Evolutionary conservation across 1,140 invertebrate genomes (phyloP), one percentile per base, ranked within the genome.

Genomic region (Drosophila albomicans): DNA sequence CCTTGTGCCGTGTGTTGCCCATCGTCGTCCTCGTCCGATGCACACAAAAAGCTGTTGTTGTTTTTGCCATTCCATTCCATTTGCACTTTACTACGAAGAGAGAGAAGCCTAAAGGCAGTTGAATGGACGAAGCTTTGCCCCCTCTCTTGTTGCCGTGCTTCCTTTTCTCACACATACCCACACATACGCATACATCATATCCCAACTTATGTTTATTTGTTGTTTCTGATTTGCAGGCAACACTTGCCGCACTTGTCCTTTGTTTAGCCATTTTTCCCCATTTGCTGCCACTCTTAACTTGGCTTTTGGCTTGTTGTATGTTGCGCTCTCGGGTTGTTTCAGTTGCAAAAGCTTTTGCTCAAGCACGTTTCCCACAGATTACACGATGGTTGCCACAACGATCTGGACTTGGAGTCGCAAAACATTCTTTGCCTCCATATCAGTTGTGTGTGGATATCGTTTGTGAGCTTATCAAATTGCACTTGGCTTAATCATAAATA

Each of bases 11-110:
- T 78, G 64, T 78, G 59, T 62, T 78, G 59, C 56, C 69, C 63
- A 49, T 56, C 67, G 51, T 38, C 10, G 48, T 68, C 76, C 63
- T 65, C 61, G 67, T 51, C 58, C 58, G 57, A 58, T 67, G 77
- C 66, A 65, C 65, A 78, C 65, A 78, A 76, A 88, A 88, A 88
- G 84, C 85, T 88, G 85, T 62, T 81, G 62, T 59, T 74, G 63
- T 67, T 73, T 57, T 59, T 41, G 54, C 48, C 64, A 67, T 52
- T 69, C 65, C 65, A 54, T 68, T 69, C 65, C 73, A 71, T 70
- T 75, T 58, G 51, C 52, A 71, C 59, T 65, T 41, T 63, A 35
- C 70, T 59, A 32, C 46, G 20, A 25, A 4, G 20, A 25, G 20
- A 25, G 20, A 64, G 68, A 30, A 51, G 20, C 52, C 45, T 35